Evolutionary conservation across 1,140 invertebrate genomes (phyloP).

Genomic region (Drosophila asahinai): DNA sequence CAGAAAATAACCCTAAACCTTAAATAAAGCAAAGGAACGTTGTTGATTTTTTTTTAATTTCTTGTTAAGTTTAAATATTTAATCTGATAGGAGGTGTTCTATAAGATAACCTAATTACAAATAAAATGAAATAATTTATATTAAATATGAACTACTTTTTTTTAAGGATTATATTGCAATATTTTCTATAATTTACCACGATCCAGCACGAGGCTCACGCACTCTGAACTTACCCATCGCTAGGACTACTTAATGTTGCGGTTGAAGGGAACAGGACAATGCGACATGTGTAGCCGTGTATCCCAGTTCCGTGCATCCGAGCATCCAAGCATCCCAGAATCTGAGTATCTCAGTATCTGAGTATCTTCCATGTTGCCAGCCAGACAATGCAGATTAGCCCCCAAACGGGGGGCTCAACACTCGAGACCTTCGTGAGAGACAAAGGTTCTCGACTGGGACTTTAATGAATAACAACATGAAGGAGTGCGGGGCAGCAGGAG

Average conservation of each 20-base stretch:
- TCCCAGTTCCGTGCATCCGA: slow-evolving; percentile 12
- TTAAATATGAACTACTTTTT: too few species aligned
- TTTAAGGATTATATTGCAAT: too few species aligned
- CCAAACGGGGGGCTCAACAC: slow-evolving; percentile 21
- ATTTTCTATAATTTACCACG: too few species aligned
- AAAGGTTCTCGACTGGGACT: slow-evolving; percentile 64
- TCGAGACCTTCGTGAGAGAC: slow-evolving; percentile 49
- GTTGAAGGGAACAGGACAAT: slow-evolving; percentile 55
- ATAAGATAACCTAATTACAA: too few species aligned
- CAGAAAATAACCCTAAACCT: not conserved
- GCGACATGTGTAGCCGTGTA: slow-evolving; percentile 47
- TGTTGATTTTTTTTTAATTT: not conserved
- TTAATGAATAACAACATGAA: slow-evolving; percentile 68
- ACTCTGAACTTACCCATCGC: slow-evolving; percentile 14
- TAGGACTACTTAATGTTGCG: slow-evolving; percentile 35
- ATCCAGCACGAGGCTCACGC: slow-evolving; percentile 2
- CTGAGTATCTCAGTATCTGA: not conserved
- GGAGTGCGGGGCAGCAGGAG: slow-evolving; percentile 9
- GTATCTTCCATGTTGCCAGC: slow-evolving; percentile 41
- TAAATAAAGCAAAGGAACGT: not conserved
- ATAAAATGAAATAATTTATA: too few species aligned
- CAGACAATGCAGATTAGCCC: slow-evolving; percentile 73
- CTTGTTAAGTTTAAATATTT: not conserved
- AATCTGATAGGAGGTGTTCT: too few species aligned
- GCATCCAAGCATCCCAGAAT: slow-evolving; percentile 3